Conservation (phyloP, 2,113 vertebrate genomes). For the Carollia perspicillata region DNA sequence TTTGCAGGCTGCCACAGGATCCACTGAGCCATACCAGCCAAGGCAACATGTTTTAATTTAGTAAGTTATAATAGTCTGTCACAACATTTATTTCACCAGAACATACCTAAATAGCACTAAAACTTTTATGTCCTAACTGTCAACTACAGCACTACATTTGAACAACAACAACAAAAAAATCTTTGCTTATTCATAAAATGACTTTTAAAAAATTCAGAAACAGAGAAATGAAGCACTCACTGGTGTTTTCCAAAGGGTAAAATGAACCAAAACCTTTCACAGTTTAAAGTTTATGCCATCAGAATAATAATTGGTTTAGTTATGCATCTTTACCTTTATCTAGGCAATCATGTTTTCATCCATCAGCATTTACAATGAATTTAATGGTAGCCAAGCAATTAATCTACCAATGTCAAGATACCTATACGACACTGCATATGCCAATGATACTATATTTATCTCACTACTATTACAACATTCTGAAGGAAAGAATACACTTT, state of each 20-base stretch:
- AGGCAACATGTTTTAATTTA: not conserved
- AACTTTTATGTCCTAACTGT: slow-evolving; percentile 9
- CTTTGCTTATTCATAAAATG: slow-evolving; percentile 33
- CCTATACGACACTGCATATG: not conserved
- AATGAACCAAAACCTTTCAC: slow-evolving; percentile 28
- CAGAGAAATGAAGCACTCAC: slow-evolving; percentile 31
- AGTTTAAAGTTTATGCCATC: slow-evolving; percentile 15
- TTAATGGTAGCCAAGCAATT: not conserved
- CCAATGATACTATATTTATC: not conserved
- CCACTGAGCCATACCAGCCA: too few species aligned
- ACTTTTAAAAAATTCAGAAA: not conserved
- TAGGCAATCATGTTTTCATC: slow-evolving; percentile 36
- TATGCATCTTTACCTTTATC: slow-evolving; percentile 48
- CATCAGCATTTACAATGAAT: not conserved
- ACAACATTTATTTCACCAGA: slow-evolving; percentile 29
- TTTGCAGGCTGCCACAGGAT: too few species aligned
- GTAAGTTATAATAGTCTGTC: not conserved
- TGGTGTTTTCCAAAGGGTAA: not conserved
- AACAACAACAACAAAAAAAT: not conserved
- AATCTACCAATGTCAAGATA: not conserved
- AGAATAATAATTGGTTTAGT: not conserved
- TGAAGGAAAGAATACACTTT: not conserved
- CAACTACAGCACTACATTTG: not conserved
- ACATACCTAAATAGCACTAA: slow-evolving; percentile 20
- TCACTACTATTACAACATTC: not conserved